phyloP scores from a whole-genome alignment of 2,113 vertebrate species.

The Scatophagus argus region DNA sequence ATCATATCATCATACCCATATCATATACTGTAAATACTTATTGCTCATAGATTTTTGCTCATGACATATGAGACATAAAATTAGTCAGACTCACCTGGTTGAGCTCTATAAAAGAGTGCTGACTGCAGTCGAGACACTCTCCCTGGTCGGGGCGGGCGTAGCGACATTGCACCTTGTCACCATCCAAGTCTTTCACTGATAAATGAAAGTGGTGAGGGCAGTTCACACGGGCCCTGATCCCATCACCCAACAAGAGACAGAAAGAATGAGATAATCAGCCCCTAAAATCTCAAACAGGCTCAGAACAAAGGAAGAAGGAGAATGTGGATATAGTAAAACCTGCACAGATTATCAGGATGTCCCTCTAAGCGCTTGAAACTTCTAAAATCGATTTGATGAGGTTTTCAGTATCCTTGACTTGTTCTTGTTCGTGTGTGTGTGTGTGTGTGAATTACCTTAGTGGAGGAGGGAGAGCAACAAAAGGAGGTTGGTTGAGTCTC shows the following conservation, averaged over 20 bases:
- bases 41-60: too few species aligned
- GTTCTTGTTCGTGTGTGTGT: conserved; percentile 4
- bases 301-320: not conserved
- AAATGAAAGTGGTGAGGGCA: conserved; percentile 70
- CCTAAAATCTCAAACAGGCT: not conserved
- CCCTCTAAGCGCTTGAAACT: too few species aligned
- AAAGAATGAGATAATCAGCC: not conserved
- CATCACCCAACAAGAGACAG: not conserved
- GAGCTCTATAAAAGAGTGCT: conserved; percentile 72
- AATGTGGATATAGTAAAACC: not conserved
- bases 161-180: conserved; percentile 77
- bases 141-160: conserved; percentile 52
- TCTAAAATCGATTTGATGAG: not conserved
- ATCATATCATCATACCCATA: too few species aligned
- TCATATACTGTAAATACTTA: too few species aligned
- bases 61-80: not conserved
- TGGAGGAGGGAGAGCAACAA: conserved; percentile 76
- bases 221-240: conserved; percentile 64
- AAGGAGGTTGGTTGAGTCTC: conserved; percentile 75
- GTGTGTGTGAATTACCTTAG: conserved; percentile 62
- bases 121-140: conserved; percentile 68
- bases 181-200: conserved; percentile 75
- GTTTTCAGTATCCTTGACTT: not conserved
- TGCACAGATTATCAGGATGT: too few species aligned
- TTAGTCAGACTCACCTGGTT: conserved; percentile 67